Evolutionary conservation across 2,888 invertebrate genomes (phyloP), one percentile per base, ranked within the genome.

Genomic region (Megaustenia siamemsis): DNA sequence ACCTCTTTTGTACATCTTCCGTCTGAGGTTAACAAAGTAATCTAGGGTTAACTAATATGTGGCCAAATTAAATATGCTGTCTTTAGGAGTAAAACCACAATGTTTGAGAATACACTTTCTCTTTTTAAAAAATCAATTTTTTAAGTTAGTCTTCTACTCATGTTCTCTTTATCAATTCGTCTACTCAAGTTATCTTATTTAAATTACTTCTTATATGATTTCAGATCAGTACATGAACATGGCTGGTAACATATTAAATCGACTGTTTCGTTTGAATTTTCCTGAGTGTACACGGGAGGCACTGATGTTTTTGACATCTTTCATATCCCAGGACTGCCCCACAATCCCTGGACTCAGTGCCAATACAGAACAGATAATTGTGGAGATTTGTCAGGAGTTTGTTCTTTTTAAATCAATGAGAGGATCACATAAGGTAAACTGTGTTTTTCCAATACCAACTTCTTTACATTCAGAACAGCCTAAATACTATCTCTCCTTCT

Each of bases 231-330:
- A 49, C 0, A 32, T 32, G 10, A 49, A 73, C 15, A 82, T 86
- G 66, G 76, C 83, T 53, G 69, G 75, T 4, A 87, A 85, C 71
- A 86, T 87, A 32, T 73, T 88, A 83, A 86, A 84, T 43, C 81
- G 84, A 21, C 79, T 91, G 76, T 85, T 87, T 73, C 85, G 90
- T 68, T 85, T 91, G 56, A 91, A 91, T 38, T 92, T 92, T 79
- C 92, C 92, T 68, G 90, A 92, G 38, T 90, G 90, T 69, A 90
- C 91, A 10, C 87, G 88, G 81, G 90, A 90, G 77, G 92, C 92
- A 2, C 86, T 92, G 43, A 85, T 89, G 53, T 91, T 92, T 38
- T 88, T 89, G 43, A 84, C 88, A 12, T 88, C 89, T 56, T 88
- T 88, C 77, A 87, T 90, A 5, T 86, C 88, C 28, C 85, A 87